Base-by-base conservation (phyloP, 1,140 invertebrate species). In the Lerema accius region DNA sequence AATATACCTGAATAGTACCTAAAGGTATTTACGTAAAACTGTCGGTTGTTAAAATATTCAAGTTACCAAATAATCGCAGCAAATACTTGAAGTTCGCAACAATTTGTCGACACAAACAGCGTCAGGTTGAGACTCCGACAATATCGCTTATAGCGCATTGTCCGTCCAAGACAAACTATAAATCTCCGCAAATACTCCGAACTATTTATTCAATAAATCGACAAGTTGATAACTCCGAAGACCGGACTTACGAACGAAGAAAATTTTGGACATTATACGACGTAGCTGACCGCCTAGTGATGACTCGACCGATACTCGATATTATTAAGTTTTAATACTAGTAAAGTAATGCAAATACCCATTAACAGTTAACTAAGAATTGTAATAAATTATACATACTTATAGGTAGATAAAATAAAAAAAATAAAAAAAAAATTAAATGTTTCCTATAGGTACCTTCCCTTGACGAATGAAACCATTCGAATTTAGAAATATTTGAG, bases 241-340 rank as follows among this genome's bases (percentile, higher is more conserved):
- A 78, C 82, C 86, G 86, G 86, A 86, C 86, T 89, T 89, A 89
- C 76, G 78, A 79, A 51, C 78, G 70, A 89, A 89, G 84, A 86
- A 89, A 87, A 80, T 85, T 85, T 84, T 70, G 71, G 78, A 84
- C 78, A 76, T 70, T 55, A 59, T 49, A 55, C 59, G 63, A 64
- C 69, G 67, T 71, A 76, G 72, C 77, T 78, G 76, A 67, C 64
- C 72, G 14, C 7, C n/a, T 70, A 73, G 65, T 59, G 70, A 32
- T 46, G 62, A 32, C 45, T 40, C 32, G 26, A 53, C 23, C 0
- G 35, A 40, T 48, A 19, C 7, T 39, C 39, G 37, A 56, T 51
- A 23, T n/a, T n/a, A n/a, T n/a, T n/a, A n/a, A n/a, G n/a, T n/a
- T n/a, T n/a, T n/a, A n/a, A n/a, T n/a, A n/a, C n/a, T n/a, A n/a